Base-by-base conservation (phyloP, 1,140 invertebrate species). In the Diabrotica virgifera region DNA sequence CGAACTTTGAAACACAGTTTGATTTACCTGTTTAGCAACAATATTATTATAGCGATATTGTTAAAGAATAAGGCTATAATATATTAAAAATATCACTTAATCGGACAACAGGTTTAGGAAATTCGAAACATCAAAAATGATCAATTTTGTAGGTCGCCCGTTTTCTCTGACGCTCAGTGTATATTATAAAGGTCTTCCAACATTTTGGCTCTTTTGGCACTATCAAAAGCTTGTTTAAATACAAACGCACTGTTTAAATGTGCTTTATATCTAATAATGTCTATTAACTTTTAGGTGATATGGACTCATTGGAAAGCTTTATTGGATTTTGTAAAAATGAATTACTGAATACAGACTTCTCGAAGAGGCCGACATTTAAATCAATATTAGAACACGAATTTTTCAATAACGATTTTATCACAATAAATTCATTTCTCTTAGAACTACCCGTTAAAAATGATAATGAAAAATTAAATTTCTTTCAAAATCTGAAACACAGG, bases 341-440 rank as follows among this genome's bases (percentile, higher is more conserved):
- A 70, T 73, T 93, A 37, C 86, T 90, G 71, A 84, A 86, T 76
- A 65, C 78, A 61, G 83, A 86, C 66, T 80, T 85, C 35, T 77
- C 80, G 52, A 74, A 83, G 62, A 81, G 90, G 58, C 86, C 87
- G 11, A 83, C 82, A 54, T 79, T 92, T 52, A 82, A 83, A 11
- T 80, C 83, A 14, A 75, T 92, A 12, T 77, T 91, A 2, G 78
- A 87, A 71, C 87, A 94, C 79, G 81, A 84, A 13, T 92, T 91
- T 77, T 93, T 93, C 66, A 89, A 87, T 69, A 89, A 94, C 77
- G 87, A 92, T 72, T 94, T 95, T 76, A 88, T 95, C 66, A 80
- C 84, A 13, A 91, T 94, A 71, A 85, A 92, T 77, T 88, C 86
- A 64, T 94, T 94, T 80, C 79, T 95, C 0, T 86, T 87, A 69